These are phyloP conservation scores for Eciton burchellii DNA, from an alignment of 1,140 invertebrate genomes.

Conservation along the genomic window DNA sequence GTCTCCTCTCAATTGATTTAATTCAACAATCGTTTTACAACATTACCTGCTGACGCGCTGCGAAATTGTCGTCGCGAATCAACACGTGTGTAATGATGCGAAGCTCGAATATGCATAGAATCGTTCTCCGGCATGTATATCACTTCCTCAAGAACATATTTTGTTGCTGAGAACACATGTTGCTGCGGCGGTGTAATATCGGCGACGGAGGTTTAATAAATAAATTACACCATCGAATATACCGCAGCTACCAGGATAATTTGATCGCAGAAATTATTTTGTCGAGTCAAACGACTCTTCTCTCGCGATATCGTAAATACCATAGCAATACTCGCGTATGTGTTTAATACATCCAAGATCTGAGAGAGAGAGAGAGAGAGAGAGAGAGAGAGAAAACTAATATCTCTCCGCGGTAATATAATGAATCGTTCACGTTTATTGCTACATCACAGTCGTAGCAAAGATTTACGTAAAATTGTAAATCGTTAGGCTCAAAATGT, in stretches of 20 bases:
- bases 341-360: too few relatives aligned
- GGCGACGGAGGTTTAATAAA: conserved; percentile 3
- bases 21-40: neutral
- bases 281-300: neutral
- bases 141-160: conserved; percentile 6
- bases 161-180: conserved; percentile 14
- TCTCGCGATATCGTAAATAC: too few relatives aligned
- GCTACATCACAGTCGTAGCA: too few relatives aligned
- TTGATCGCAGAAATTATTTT: neutral
- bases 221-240: conserved; percentile 10
- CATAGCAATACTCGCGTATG: too few relatives aligned
- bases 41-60: neutral
- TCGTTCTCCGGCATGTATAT: neutral
- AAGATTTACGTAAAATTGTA: too few relatives aligned
- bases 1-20: neutral
- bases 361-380: too few relatives aligned
- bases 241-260: neutral
- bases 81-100: conserved; percentile 22
- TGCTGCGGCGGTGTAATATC: neutral
- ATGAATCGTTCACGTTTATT: too few relatives aligned
- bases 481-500: too few relatives aligned
- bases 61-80: neutral
- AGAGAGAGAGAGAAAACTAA: too few relatives aligned
- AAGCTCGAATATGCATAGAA: conserved; percentile 34
- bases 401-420: too few relatives aligned